Evolutionary conservation across 2,797 vertebrate genomes (phyloP), one percentile per base, ranked within the genome.

Genomic region (Sebastiscus albofasciatus): DNA sequence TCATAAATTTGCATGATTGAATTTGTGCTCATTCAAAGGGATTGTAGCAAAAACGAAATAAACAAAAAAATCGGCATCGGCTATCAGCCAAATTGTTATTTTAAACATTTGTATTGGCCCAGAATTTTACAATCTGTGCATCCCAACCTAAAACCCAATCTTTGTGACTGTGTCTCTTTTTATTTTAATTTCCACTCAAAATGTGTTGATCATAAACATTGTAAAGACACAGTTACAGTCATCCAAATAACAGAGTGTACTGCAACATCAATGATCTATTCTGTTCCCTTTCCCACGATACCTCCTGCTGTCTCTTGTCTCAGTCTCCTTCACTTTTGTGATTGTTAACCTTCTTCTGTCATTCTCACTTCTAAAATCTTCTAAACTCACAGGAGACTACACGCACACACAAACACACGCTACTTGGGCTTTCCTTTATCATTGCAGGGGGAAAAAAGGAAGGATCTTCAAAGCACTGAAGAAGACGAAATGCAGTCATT

Each of bases 381-480:
- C 49, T n/a, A 72, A 76, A 27, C 31, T 64, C 7, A 59, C 2
- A 0, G 14, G 46, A 59, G 27, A 36, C 26, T 5, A 24, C 20
- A 22, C 5, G 10, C 55, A 58, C 27, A 71, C 11, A 52, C 62
- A 62, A 16, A 64, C n/a, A 34, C 42, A 39, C 0, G 3, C 29
- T 42, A 65, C 7, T 60, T 69, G 12, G 52, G 29, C 7, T 68
- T 62, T 72, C 29, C 67, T 67, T 78, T 54, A 42, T 62, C 33
- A 36, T 59, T 66, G 24, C 62, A 70, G 42, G 49, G 64, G 83
- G 82, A 4, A 84, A 74, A 86, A 90, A 79, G 46, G 18, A 71
- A 62, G 61, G 66, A 70, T 86, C 33, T 34, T 64, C n/a, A 82
- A 81, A 59, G 64, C 62, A 61, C 31, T 16, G 31, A 59, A 62